Conservation (phyloP, 2,113 vertebrate genomes). For the Carassius carassius region DNA sequence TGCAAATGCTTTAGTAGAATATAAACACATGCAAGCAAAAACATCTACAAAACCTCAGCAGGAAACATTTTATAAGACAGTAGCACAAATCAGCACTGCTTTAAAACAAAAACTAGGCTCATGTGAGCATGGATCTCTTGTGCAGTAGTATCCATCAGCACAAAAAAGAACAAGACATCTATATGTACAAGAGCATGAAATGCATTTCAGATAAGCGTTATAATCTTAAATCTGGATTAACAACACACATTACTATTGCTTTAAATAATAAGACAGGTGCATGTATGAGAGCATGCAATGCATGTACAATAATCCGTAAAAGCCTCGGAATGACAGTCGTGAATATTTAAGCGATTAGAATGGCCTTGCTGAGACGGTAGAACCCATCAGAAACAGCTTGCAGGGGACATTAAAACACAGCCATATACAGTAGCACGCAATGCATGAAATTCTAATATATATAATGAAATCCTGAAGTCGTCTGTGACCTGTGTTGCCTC, state of each 20-base stretch:
- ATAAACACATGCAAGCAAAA: not conserved
- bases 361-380: not conserved
- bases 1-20: not conserved
- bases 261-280: not conserved
- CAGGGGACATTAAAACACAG: not conserved
- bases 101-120: not conserved
- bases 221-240: not conserved
- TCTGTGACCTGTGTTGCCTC: slow-evolving; percentile 85
- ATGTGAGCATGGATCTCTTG: no score
- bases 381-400: not conserved
- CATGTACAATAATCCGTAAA: not conserved
- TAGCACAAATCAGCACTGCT: not conserved
- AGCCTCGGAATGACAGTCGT: not conserved
- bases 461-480: not conserved
- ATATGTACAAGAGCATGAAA: not conserved
- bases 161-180: not conserved
- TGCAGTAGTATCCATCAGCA: not conserved
- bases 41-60: not conserved
- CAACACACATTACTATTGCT: not conserved
- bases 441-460: not conserved
- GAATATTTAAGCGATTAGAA: not conserved
- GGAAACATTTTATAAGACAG: not conserved
- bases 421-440: not conserved
- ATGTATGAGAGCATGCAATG: not conserved
- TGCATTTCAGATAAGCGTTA: not conserved